These are phyloP conservation scores for Paramormyrops kingsleyae DNA, from an alignment of 2,113 vertebrate genomes.

Conservation along the genomic window DNA sequence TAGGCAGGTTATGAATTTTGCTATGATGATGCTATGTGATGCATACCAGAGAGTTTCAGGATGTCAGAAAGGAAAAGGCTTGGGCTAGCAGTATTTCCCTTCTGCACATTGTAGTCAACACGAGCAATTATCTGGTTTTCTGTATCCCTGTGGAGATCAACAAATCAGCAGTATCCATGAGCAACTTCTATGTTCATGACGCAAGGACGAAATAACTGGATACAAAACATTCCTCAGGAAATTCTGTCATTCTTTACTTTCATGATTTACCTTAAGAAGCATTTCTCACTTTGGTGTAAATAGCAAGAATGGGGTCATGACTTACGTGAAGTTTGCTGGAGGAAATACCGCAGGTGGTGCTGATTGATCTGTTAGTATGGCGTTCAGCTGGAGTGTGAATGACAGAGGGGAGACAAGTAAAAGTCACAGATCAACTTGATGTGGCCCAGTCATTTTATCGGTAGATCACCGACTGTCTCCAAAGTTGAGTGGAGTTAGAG, in stretches of 20 bases:
- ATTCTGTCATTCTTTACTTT: background rate
- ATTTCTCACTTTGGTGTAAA: background rate
- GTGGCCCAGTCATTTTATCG: background rate
- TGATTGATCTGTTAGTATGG: background rate
- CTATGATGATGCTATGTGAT: background rate
- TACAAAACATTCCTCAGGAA: background rate
- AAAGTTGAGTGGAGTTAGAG: background rate
- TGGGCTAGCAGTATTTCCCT: background rate
- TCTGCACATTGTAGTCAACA: background rate
- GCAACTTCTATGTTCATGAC: background rate
- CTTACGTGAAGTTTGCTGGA: background rate
- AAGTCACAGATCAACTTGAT: background rate
- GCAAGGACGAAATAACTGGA: background rate
- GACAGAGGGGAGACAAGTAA: background rate
- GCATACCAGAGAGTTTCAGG: background rate
- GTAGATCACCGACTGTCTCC: background rate
- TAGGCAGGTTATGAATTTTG: too few relatives aligned
- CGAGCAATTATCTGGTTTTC: background rate
- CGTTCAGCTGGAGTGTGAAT: background rate
- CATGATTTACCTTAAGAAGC: background rate
- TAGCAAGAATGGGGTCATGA: background rate
- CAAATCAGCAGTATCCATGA: background rate
- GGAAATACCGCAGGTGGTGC: background rate
- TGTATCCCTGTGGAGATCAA: background rate
- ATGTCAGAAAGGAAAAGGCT: background rate